A percentile compares a stretch with the other conserved stretches of the same genome.
Conservation (phyloP, 2,888 invertebrate species). For the Xestia sexstrigata region DNA sequence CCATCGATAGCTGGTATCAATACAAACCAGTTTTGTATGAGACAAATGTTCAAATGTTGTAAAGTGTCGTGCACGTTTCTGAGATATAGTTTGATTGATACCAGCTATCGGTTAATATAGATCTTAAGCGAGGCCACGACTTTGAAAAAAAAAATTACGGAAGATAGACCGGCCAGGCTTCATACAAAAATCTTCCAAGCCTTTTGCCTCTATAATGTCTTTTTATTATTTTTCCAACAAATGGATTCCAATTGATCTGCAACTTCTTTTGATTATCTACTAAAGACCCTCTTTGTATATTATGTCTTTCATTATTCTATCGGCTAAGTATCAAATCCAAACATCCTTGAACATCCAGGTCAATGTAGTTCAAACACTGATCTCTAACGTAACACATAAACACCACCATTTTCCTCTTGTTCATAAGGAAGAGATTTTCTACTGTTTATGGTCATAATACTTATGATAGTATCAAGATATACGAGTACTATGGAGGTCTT, state of each 20-base stretch:
- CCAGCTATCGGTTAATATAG: too few relatives aligned
- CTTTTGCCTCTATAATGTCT: too few relatives aligned
- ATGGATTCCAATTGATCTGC: background rate
- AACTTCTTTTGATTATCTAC: background rate
- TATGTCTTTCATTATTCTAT: background rate
- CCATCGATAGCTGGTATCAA: too few relatives aligned
- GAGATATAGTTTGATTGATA: too few relatives aligned
- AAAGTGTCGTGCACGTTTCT: too few relatives aligned
- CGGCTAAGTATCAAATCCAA: background rate
- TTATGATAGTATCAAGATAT: slow-evolving; percentile 36
- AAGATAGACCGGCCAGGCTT: too few relatives aligned
- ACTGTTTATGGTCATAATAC: slow-evolving; percentile 35
- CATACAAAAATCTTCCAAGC: too few relatives aligned
- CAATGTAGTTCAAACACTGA: background rate
- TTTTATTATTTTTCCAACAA: background rate
- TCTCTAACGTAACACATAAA: background rate
- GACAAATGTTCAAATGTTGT: too few relatives aligned
- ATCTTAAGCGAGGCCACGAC: too few relatives aligned
- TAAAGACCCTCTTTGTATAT: background rate
- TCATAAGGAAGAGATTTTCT: slow-evolving; percentile 55
- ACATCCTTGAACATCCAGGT: background rate
- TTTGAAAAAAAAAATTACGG: too few relatives aligned
- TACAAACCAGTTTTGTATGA: too few relatives aligned
- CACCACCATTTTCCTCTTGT: slow-evolving; percentile 35
- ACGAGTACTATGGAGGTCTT: slow-evolving; percentile 44